Evolutionary conservation across 2,797 vertebrate genomes (phyloP).

Genomic region (Lateolabrax maculatus): DNA sequence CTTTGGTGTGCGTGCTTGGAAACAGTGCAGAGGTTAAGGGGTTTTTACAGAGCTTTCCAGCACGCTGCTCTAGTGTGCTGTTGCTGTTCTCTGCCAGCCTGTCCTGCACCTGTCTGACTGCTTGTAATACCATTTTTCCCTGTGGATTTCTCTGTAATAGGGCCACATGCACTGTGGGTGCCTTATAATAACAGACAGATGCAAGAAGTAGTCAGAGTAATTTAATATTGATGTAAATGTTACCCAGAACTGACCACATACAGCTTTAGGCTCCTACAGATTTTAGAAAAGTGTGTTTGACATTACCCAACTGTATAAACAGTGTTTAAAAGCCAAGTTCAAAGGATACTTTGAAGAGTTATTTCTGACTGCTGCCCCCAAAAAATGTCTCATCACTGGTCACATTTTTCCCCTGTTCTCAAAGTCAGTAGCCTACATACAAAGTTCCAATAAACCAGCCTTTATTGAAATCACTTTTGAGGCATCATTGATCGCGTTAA

Average conservation of each 20-base stretch:
- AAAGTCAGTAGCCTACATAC: neutral
- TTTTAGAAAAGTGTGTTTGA: constrained; percentile 20
- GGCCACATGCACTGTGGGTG: neutral
- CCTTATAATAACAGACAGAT: constrained; percentile 11
- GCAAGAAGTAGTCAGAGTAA: constrained; percentile 2
- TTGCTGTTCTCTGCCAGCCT: constrained; percentile 25
- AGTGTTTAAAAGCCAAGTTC: constrained; percentile 16
- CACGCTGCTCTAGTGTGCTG: constrained; percentile 24
- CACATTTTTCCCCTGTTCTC: neutral
- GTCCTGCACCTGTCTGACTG: constrained; percentile 58
- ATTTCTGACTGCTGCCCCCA: constrained; percentile 5
- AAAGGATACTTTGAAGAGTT: constrained; percentile 38
- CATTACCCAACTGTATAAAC: constrained; percentile 24
- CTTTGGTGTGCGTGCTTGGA: constrained; percentile 10
- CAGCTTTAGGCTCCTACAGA: neutral
- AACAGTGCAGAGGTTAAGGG: constrained; percentile 55
- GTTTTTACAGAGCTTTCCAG: constrained; percentile 47
- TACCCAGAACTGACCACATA: neutral
- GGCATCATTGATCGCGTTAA: neutral
- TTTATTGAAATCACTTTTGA: neutral
- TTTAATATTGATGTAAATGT: constrained; percentile 15
- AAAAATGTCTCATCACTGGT: constrained; percentile 27
- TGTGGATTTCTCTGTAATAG: constrained; percentile 7
- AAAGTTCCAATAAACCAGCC: neutral
- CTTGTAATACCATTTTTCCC: constrained; percentile 19